Conservation (phyloP, 1,140 invertebrate species). For the Zaprionus nigranus region DNA sequence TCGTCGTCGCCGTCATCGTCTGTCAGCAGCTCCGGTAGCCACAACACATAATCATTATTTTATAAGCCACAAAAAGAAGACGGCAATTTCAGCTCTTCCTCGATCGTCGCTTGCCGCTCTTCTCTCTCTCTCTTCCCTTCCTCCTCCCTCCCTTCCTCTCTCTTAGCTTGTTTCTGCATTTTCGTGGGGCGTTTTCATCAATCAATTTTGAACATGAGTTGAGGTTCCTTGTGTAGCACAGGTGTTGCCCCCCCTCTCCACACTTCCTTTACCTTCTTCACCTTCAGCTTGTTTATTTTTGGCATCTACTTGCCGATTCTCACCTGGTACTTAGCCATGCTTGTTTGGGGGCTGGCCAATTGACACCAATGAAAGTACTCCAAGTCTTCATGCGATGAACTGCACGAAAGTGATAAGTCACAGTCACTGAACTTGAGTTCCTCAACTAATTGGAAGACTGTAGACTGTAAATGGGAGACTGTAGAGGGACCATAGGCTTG, state of each 20-base stretch:
- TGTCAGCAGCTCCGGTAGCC: conserved; percentile 57
- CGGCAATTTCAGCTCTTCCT: conserved; percentile 52
- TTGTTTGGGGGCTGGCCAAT: conserved; percentile 42
- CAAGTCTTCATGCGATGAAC: conserved; percentile 25
- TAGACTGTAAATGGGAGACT: neutral
- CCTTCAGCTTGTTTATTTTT: conserved; percentile 12
- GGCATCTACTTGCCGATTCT: conserved; percentile 14
- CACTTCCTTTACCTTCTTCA: neutral
- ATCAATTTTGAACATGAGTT: conserved; percentile 65
- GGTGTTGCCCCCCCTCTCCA: conserved; percentile 15
- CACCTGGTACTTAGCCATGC: conserved; percentile 12
- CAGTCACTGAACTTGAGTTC: conserved; percentile 65
- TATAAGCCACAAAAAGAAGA: conserved; percentile 61
- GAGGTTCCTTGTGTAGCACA: conserved; percentile 32
- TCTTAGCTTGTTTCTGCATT: conserved; percentile 23
- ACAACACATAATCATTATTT: conserved; percentile 74
- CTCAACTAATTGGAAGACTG: conserved; percentile 27
- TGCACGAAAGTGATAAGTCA: conserved; percentile 39
- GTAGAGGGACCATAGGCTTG: too few species aligned
- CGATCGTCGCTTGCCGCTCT: conserved; percentile 5
- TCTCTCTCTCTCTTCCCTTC: neutral
- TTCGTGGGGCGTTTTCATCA: conserved; percentile 74
- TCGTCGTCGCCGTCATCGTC: conserved; percentile 19
- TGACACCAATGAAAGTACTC: conserved; percentile 65
- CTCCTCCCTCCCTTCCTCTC: neutral